Percentiles rank a stretch among this genome's conserved stretches.
phyloP scores from a whole-genome alignment of 2,888 invertebrate genomes.

The Nemoura dubitans region DNA sequence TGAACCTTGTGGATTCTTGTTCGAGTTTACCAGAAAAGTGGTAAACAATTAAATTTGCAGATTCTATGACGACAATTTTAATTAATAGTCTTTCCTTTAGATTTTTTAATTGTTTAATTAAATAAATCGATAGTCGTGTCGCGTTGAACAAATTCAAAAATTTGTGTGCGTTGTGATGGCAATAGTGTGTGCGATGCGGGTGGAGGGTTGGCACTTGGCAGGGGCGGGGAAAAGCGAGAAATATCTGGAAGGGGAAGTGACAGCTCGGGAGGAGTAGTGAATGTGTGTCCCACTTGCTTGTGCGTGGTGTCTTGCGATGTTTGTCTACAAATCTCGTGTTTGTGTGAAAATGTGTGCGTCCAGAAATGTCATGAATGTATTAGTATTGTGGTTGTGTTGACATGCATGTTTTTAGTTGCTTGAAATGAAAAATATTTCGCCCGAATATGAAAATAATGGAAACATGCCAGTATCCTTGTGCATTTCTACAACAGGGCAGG shows the following conservation, averaged over 20 bases:
- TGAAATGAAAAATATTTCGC: conserved; percentile 49
- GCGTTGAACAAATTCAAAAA: background rate
- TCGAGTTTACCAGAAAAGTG: too few relatives aligned
- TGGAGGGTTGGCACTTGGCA: background rate
- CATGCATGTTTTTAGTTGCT: background rate
- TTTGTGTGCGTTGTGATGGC: background rate
- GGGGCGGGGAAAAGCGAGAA: background rate
- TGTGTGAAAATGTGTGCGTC: conserved; percentile 15
- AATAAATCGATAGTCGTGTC: too few relatives aligned
- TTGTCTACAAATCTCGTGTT: conserved; percentile 25
- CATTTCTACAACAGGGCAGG: conserved; percentile 43
- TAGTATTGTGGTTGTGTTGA: background rate
- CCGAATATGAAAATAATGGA: conserved; percentile 46
- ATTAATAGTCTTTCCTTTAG: too few relatives aligned
- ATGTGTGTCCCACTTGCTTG: conserved; percentile 13
- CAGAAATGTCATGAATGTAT: background rate
- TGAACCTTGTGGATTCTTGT: too few relatives aligned
- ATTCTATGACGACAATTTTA: too few relatives aligned
- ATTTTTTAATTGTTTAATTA: too few relatives aligned
- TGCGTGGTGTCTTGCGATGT: conserved; percentile 15
- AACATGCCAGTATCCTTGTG: conserved; percentile 47
- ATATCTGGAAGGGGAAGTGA: background rate
- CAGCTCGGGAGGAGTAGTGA: background rate
- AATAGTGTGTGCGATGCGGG: background rate
- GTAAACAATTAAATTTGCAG: too few relatives aligned